These are phyloP conservation scores for Entomobrya multifasciata DNA, from an alignment of 2,888 invertebrate genomes.

Conservation along the genomic window DNA sequence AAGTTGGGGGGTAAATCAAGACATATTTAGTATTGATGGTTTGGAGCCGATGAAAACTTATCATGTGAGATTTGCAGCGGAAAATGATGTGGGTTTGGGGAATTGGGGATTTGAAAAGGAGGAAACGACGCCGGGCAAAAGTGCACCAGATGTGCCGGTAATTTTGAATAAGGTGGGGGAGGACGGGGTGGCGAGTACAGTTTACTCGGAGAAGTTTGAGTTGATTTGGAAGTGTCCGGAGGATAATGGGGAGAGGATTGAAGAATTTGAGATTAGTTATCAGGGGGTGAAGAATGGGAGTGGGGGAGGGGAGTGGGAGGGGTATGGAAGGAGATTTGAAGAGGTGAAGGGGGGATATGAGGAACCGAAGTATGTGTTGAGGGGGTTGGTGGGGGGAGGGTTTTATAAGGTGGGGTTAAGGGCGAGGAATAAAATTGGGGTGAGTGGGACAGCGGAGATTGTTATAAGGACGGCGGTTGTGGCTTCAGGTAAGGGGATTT, in stretches of 20 bases:
- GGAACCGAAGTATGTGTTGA: conserved; percentile 82
- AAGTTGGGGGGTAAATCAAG: conserved; percentile 88
- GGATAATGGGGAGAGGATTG: conserved; percentile 94
- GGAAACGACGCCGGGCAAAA: conserved; percentile 88
- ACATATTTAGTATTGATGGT: conserved; percentile 89
- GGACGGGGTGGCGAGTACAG: conserved; percentile 84
- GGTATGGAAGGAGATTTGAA: conserved; percentile 62
- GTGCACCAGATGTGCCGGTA: conserved; percentile 88
- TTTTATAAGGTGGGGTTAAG: conserved; percentile 91
- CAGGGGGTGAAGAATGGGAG: too few species aligned
- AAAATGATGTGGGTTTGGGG: conserved; percentile 91
- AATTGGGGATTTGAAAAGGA: conserved; percentile 86
- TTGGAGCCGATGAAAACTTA: conserved; percentile 89
- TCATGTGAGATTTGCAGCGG: conserved; percentile 91
- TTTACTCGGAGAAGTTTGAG: conserved; percentile 90
- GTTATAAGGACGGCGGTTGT: conserved; percentile 88
- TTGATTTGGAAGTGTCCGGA: conserved; percentile 92
- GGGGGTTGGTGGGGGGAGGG: conserved; percentile 88
- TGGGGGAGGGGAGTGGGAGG: too few species aligned
- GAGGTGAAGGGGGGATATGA: conserved; percentile 59
- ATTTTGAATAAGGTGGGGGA: conserved; percentile 83
- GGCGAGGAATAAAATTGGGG: conserved; percentile 93
- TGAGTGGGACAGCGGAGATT: conserved; percentile 88
- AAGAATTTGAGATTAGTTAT: conserved; percentile 90
- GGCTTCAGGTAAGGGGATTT: conserved; percentile 86